Evolutionary conservation across 2,797 vertebrate species (phyloP).

Genomic region (Ceryle rudis): DNA sequence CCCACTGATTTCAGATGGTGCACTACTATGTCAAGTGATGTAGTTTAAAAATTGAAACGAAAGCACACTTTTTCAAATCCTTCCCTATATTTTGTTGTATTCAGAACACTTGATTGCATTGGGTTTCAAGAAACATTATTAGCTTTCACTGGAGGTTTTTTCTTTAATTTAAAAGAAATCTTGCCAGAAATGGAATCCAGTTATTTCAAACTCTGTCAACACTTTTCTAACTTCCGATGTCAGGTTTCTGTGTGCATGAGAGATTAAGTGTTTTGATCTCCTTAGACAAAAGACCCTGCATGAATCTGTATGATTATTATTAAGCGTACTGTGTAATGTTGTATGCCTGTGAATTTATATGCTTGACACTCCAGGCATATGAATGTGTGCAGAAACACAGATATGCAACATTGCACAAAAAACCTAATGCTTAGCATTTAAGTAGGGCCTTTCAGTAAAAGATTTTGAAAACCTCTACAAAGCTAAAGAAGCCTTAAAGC

Average conservation of each 20-base stretch:
- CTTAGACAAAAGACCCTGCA: background rate
- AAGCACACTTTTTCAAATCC: background rate
- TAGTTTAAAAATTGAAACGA: background rate
- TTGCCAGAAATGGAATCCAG: background rate
- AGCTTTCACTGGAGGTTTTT: background rate
- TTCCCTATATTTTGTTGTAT: background rate
- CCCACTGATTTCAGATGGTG: background rate
- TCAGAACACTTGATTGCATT: background rate
- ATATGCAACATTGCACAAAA: background rate
- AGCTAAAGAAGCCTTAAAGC: background rate
- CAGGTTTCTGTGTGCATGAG: background rate
- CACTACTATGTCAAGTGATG: background rate
- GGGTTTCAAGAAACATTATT: background rate
- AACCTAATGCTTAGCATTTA: background rate
- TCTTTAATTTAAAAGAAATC: background rate
- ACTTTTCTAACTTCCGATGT: background rate
- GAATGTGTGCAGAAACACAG: background rate
- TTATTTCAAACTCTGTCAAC: background rate
- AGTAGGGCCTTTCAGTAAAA: rapidly evolving
- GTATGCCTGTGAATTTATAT: background rate
- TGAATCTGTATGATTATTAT: background rate
- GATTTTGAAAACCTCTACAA: background rate
- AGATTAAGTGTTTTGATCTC: background rate
- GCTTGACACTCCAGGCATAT: background rate
- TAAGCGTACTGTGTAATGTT: background rate